Evolutionary conservation across 2,113 vertebrate species (phyloP).

Genomic region (Egretta garzetta): DNA sequence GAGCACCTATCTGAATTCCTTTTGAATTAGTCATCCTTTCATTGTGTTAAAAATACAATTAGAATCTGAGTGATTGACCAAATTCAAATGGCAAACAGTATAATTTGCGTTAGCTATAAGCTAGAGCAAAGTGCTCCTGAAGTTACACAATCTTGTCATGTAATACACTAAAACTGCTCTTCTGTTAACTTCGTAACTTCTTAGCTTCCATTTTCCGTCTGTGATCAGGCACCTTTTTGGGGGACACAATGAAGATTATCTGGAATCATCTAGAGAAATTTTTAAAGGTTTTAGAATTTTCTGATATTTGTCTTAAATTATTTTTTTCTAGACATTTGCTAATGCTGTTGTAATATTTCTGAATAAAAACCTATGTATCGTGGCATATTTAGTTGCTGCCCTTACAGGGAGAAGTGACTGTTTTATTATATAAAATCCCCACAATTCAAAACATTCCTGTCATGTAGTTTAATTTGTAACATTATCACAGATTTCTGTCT

Average conservation of each 20-base stretch:
- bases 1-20: background rate
- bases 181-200: background rate
- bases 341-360: background rate
- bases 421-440: background rate
- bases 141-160: background rate
- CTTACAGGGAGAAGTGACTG: background rate
- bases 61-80: background rate
- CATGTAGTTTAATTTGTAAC: background rate
- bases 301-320: background rate
- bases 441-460: background rate
- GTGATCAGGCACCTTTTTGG: background rate
- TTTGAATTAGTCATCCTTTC: background rate
- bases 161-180: background rate
- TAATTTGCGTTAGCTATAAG: background rate
- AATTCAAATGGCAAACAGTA: background rate
- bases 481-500: background rate
- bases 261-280: background rate
- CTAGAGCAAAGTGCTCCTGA: background rate
- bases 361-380: background rate
- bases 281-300: background rate
- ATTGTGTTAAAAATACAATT: background rate
- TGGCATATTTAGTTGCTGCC: background rate
- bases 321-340: background rate
- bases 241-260: background rate
- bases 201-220: background rate